These are phyloP conservation scores for Emesis russula DNA, from an alignment of 2,888 invertebrate species.

Conservation along the genomic window DNA sequence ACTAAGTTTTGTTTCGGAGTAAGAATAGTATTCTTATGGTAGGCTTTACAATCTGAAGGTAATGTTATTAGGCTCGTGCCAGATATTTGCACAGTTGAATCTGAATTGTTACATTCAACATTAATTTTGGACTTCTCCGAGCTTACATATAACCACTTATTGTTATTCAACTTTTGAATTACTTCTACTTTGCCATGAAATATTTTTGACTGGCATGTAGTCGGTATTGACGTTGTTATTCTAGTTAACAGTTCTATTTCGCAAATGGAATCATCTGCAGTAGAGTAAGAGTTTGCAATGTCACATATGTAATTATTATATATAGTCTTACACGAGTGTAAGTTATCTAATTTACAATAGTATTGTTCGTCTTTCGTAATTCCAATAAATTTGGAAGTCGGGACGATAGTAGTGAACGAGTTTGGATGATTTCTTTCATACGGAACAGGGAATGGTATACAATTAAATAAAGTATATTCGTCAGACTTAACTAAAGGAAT, in stretches of 20 bases:
- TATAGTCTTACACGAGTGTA: not conserved
- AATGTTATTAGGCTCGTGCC: not conserved
- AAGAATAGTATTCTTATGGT: not conserved
- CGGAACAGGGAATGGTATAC: not conserved
- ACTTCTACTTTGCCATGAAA: slow-evolving; percentile 35
- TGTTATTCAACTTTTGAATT: not conserved
- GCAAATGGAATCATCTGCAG: not conserved
- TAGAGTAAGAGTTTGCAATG: not conserved
- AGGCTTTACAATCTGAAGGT: not conserved
- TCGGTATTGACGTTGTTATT: slow-evolving; percentile 36
- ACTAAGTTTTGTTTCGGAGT: too few species aligned
- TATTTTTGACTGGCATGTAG: slow-evolving; percentile 22
- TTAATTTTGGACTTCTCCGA: not conserved
- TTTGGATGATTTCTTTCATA: not conserved
- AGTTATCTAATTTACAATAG: not conserved
- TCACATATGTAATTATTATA: not conserved
- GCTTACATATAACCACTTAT: not conserved
- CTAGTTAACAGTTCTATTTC: slow-evolving; percentile 22
- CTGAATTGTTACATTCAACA: not conserved
- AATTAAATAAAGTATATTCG: not conserved
- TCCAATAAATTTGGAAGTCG: not conserved
- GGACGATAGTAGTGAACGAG: not conserved
- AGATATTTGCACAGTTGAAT: not conserved
- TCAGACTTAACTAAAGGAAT: not conserved
- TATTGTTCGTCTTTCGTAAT: not conserved